Base-by-base conservation (phyloP, 1,140 invertebrate genomes). In the Ganaspis sp. region DNA sequence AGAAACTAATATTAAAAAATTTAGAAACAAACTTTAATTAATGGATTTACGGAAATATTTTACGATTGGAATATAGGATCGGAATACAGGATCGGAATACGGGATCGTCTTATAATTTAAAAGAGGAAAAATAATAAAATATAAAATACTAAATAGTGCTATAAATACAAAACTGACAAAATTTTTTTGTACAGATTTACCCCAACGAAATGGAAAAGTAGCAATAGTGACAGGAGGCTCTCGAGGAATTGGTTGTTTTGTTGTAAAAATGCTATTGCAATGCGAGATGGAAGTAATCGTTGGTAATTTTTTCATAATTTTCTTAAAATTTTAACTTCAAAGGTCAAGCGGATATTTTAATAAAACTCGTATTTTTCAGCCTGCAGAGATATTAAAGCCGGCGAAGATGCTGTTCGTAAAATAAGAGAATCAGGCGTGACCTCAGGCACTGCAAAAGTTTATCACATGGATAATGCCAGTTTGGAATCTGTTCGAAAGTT, bases 141-240 rank as follows among this genome's bases (percentile, higher is more conserved):
- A n/a, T n/a, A n/a, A n/a, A n/a, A n/a, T n/a, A n/a, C n/a, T n/a
- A n/a, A n/a, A n/a, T n/a, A n/a, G n/a, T n/a, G n/a, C n/a, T n/a
- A n/a, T n/a, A n/a, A n/a, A n/a, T n/a, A n/a, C n/a, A n/a, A n/a
- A n/a, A n/a, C n/a, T n/a, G n/a, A n/a, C n/a, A n/a, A n/a, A n/a
- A n/a, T n/a, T n/a, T n/a, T n/a, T n/a, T n/a, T n/a, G n/a, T n/a
- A 64, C 81, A 95, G 94, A 93, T 80, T 87, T 94, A 72, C 90
- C 92, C 17, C 87, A 89, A 45, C 92, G 93, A 89, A 88, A 88
- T 29, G 94, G 93, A 49, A 93, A 94, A 91, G 92, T 96, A 58
- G 97, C 96, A 53, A 94, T 98, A 77, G 94, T 98, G 53, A 98
- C 97, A 9, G 97, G 97, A 74, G 97, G 97, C 11, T 94, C 95